phyloP scores from a whole-genome alignment of 2,113 vertebrate species.

The Dromiciops gliroides region DNA sequence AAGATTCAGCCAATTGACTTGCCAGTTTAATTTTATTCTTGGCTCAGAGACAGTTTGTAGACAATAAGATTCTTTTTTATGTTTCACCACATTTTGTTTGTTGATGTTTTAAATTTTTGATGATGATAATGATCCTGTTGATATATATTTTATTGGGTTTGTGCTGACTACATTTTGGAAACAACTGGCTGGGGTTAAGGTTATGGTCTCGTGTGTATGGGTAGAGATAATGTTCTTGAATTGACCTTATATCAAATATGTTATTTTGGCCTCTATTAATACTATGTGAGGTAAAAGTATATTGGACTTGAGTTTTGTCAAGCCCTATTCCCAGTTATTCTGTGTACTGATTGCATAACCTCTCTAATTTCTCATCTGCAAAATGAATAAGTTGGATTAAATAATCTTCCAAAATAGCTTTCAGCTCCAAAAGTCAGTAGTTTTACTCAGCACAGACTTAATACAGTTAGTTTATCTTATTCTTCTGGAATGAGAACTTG shows the following conservation, averaged over 20 bases:
- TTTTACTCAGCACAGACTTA: neutral
- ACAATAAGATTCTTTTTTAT: neutral
- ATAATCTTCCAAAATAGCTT: neutral
- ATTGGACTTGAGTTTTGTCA: neutral
- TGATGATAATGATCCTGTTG: neutral
- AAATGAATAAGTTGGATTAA: neutral
- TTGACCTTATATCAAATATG: neutral
- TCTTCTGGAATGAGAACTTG: neutral
- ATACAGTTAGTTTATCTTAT: neutral
- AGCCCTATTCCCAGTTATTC: neutral
- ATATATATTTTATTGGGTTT: neutral
- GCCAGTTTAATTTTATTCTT: neutral
- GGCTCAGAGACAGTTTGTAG: neutral
- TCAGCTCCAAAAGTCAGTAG: neutral
- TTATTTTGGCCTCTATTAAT: neutral
- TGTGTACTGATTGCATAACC: neutral
- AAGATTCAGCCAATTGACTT: neutral
- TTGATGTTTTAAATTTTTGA: neutral
- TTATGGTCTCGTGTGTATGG: neutral
- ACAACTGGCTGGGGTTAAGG: neutral
- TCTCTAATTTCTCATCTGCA: neutral
- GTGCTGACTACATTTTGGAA: neutral
- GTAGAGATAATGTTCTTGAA: neutral
- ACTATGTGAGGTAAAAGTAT: neutral
- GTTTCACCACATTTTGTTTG: neutral